phyloP scores from a whole-genome alignment of 2,888 invertebrate species.

The Polymixis lichenea region DNA sequence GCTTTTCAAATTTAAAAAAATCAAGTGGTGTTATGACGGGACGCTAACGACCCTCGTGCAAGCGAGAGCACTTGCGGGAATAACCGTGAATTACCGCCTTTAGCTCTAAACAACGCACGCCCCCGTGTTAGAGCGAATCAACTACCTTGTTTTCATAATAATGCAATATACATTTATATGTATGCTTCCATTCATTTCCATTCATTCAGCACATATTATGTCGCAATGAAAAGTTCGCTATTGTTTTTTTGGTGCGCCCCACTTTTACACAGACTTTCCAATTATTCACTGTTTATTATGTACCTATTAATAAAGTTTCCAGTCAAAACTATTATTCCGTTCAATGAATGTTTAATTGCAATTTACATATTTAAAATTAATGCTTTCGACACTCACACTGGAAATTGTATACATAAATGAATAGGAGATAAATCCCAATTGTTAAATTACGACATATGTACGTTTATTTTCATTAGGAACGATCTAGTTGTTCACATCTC shows the following conservation, averaged over 20 bases:
- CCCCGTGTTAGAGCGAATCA: conserved; percentile 55
- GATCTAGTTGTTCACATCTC: conserved; percentile 47
- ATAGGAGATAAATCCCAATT: conserved; percentile 55
- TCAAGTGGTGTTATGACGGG: conserved; percentile 68
- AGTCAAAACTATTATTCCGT: conserved; percentile 50
- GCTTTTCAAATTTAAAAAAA: conserved; percentile 74
- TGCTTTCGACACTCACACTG: conserved; percentile 30
- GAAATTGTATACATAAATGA: conserved; percentile 62
- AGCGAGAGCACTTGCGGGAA: conserved; percentile 73
- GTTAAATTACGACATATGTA: conserved; percentile 61
- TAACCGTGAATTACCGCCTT: conserved; percentile 72
- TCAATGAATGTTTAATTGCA: conserved; percentile 51
- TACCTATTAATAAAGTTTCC: conserved; percentile 23
- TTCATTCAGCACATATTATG: conserved; percentile 14
- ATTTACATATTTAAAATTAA: conserved; percentile 51
- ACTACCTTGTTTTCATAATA: conserved; percentile 54
- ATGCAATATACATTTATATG: conserved; percentile 31
- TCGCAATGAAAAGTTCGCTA: conserved; percentile 18
- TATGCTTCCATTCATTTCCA: conserved; percentile 38
- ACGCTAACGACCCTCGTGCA: conserved; percentile 72
- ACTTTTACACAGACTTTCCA: conserved; percentile 8
- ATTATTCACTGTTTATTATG: conserved; percentile 33
- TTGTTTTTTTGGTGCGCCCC: conserved; percentile 19
- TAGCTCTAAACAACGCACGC: conserved; percentile 64
- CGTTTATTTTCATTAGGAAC: conserved; percentile 72